phyloP scores from a whole-genome alignment of 2,888 invertebrate genomes.

The Heliconius hortense region DNA sequence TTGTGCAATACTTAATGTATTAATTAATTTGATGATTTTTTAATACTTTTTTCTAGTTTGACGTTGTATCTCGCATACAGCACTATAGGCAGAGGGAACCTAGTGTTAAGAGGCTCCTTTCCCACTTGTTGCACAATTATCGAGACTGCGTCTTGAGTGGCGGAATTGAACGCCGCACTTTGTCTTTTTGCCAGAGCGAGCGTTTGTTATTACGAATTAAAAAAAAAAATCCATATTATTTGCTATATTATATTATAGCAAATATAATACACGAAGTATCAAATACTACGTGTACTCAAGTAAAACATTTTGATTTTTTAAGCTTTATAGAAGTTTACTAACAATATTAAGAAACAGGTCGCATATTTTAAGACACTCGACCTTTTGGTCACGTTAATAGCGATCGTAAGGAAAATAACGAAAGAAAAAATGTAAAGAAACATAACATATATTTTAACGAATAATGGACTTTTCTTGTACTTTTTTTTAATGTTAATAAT shows the following conservation, averaged over 20 bases:
- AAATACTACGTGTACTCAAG: no score
- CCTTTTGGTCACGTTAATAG: constrained; percentile 10
- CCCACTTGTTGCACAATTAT: not conserved
- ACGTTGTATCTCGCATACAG: not conserved
- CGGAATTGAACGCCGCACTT: not conserved
- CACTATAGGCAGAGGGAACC: not conserved
- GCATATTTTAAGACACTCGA: constrained; percentile 12
- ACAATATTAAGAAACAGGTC: not conserved
- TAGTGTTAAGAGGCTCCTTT: not conserved
- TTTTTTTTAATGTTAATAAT: no score
- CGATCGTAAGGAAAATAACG: not conserved
- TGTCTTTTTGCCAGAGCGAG: not conserved
- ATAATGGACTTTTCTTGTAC: not conserved
- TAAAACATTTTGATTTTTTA: not conserved
- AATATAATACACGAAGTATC: no score
- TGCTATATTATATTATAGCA: no score
- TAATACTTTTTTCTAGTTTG: not conserved
- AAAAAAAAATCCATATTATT: no score
- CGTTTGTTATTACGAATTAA: no score
- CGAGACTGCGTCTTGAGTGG: not conserved
- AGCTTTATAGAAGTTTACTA: not conserved
- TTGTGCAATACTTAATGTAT: no score
- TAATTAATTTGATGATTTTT: not conserved
- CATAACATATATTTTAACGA: not conserved
- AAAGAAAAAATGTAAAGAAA: not conserved